Percentiles rank a stretch among this genome's conserved stretches.
Evolutionary conservation across 2,888 invertebrate genomes (phyloP).

Genomic region (Diarsia dahlii): DNA sequence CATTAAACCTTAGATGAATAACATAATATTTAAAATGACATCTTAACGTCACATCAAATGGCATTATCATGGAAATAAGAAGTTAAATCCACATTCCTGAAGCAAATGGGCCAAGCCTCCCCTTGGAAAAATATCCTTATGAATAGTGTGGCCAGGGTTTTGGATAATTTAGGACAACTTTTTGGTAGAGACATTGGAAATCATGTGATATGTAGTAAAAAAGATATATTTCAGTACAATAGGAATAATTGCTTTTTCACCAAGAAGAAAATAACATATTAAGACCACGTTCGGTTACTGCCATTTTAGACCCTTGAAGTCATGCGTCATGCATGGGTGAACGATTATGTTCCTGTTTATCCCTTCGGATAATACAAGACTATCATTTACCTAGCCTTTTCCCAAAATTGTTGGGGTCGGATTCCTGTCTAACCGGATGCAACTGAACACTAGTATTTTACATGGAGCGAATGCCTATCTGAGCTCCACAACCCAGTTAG

Average conservation of each 20-base stretch:
- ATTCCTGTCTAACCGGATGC: too few species aligned
- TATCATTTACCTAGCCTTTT: too few species aligned
- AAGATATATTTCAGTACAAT: background rate
- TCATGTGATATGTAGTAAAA: background rate
- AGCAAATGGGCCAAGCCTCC: slow-evolving; percentile 61
- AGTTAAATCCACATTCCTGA: slow-evolving; percentile 58
- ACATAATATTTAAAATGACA: slow-evolving; percentile 64
- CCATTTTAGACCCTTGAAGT: too few species aligned
- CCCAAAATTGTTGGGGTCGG: too few species aligned
- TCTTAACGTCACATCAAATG: slow-evolving; percentile 58
- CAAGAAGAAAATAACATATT: background rate
- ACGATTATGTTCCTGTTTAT: background rate
- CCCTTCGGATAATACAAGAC: background rate
- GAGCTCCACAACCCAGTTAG: too few species aligned
- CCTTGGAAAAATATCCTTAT: slow-evolving; percentile 67
- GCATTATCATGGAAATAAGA: slow-evolving; percentile 65
- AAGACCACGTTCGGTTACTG: too few species aligned
- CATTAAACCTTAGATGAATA: slow-evolving; percentile 56
- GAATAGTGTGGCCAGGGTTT: slow-evolving; percentile 33
- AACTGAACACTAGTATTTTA: too few species aligned
- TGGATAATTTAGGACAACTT: background rate
- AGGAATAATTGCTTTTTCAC: background rate
- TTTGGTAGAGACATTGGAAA: background rate
- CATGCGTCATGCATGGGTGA: too few species aligned
- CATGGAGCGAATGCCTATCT: too few species aligned